Evolutionary conservation across 2,113 vertebrate species (phyloP).

Genomic region (Cettia cetti): DNA sequence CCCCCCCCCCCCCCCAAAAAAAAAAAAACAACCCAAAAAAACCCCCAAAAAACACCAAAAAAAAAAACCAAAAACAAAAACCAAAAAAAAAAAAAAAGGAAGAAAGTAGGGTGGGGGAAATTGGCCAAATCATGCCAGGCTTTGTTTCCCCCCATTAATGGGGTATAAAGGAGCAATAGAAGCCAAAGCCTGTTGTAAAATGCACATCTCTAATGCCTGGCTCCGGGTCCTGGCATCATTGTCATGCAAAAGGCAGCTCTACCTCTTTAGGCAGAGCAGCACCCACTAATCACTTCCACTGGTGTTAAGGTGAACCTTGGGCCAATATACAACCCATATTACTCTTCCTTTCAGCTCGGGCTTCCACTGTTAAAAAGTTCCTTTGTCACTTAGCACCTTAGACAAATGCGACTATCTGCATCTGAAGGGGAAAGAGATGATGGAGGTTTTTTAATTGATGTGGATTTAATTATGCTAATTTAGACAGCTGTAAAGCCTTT

Average conservation of each 20-base stretch:
- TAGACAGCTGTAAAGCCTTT: constrained; percentile 81
- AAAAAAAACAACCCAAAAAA: neutral
- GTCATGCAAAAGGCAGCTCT: constrained; percentile 75
- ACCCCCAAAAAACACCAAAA: too few species aligned
- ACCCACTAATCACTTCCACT: constrained; percentile 69
- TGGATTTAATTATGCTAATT: constrained; percentile 97
- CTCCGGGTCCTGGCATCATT: constrained; percentile 58
- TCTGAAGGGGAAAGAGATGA: constrained; percentile 85
- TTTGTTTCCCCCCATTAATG: constrained; percentile 80
- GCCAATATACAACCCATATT: constrained; percentile 78
- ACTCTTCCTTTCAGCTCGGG: constrained; percentile 75
- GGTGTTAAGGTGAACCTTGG: constrained; percentile 76
- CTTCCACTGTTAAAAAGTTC: constrained; percentile 75
- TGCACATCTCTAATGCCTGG: constrained; percentile 65
- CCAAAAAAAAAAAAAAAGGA: neutral
- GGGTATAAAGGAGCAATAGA: constrained; percentile 67
- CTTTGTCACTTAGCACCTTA: constrained; percentile 81
- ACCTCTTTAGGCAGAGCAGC: constrained; percentile 63
- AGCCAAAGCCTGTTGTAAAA: constrained; percentile 72
- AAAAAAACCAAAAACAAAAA: too few species aligned
- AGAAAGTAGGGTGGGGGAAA: constrained; percentile 48
- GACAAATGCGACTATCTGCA: constrained; percentile 87
- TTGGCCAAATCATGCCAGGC: constrained; percentile 68
- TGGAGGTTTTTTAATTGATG: constrained; percentile 90
- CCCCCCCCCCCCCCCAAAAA: too few species aligned